phyloP scores from a whole-genome alignment of 2,797 vertebrate species.

The Notolepis coatsorum region DNA sequence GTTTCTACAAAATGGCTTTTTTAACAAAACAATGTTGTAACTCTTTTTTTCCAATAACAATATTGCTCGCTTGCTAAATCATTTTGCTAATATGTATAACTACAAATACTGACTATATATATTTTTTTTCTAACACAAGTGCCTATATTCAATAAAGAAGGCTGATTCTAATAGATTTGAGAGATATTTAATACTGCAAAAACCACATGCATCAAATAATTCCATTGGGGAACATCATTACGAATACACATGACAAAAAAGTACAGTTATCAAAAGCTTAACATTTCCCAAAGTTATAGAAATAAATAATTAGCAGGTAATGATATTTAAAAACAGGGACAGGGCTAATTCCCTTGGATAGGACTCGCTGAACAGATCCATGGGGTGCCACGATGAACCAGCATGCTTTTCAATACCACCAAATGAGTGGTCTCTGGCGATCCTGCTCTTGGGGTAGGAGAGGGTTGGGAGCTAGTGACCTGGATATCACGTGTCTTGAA shows the following conservation, averaged over 20 bases:
- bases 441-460: constrained; percentile 14
- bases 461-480: background rate
- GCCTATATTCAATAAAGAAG: background rate
- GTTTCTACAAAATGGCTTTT: background rate
- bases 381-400: constrained; percentile 2
- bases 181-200: background rate
- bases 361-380: no score
- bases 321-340: background rate
- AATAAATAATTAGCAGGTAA: no score
- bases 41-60: background rate
- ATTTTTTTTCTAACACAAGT: no score
- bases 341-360: background rate
- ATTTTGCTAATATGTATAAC: background rate
- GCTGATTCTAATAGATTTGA: background rate
- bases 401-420: background rate
- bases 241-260: no score
- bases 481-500: constrained; percentile 5
- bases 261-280: no score
- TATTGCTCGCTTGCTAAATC: background rate
- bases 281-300: no score
- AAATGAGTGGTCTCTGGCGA: background rate
- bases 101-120: no score
- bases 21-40: background rate
- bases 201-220: no score
- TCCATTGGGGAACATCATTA: no score